Base-by-base conservation (phyloP, 2,113 vertebrate species). In the Oenanthe melanoleuca region DNA sequence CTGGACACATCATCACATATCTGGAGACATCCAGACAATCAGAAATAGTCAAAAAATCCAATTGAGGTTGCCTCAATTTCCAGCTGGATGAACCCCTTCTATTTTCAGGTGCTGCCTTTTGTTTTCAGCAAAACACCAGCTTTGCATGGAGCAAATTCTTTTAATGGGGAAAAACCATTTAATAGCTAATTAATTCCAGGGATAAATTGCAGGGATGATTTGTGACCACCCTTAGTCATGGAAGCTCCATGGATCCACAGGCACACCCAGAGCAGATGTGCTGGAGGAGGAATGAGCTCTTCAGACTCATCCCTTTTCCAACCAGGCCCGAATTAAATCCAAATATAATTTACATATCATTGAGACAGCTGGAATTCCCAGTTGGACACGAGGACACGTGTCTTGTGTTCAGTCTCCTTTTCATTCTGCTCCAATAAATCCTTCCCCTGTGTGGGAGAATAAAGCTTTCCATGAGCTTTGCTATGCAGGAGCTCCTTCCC, bases 281-380 rank as follows among this genome's bases (percentile, higher is more conserved):
- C 53, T 16, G 65, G 71, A 47, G 0, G 4, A 56, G 67, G n/a
- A 59, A 20, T 3, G 5, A 21, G 29, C 86, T 70, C 52, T 1
- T 42, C 79, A 12, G 8, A 11, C 59, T 66, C 20, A 16, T 45
- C 75, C 71, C 52, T 88, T 56, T 80, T 86, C 94, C 95, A 92
- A 4, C 21, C 61, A 37, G 61, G 13, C 61, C 61, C 11, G 0
- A 55, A 21, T 70, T 65, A 86, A 78, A 88, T 80, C 21, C 0
- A 1, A 63, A 67, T 67, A 28, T 47, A 2, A 94, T 96, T 95
- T 95, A 5, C 88, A 86, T 95, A 26, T 88, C 69, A 47, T 55
- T 90, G 67, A 94, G 92, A 80, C 20, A 0, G 33, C 16, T 78
- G 91, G 92, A 95, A 93, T 94, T 97, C 92, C 94, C 88, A 17